Evolutionary conservation across 2,113 vertebrate species (phyloP).

Genomic region (Leucoraja erinaceus): DNA sequence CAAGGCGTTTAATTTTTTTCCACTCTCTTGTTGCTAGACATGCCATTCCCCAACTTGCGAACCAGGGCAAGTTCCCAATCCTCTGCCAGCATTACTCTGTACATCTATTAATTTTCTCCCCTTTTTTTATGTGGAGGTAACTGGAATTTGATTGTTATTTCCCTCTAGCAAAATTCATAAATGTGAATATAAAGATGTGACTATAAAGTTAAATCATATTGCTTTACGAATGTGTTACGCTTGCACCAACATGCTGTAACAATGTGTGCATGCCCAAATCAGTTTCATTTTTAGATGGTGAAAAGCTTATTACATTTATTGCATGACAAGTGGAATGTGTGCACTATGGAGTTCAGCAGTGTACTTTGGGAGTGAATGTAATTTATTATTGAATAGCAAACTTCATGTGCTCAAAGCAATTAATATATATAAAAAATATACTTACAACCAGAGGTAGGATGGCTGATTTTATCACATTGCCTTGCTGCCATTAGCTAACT

Average conservation of each 20-base stretch:
- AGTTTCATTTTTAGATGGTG: background rate
- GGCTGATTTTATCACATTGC: background rate
- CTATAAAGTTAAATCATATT: background rate
- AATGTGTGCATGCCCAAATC: background rate
- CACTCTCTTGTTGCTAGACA: background rate
- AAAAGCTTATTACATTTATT: background rate
- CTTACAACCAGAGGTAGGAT: background rate
- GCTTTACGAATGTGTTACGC: background rate
- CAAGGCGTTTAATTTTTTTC: background rate
- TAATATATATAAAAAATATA: background rate
- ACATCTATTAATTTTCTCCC: background rate
- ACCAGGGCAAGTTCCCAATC: background rate
- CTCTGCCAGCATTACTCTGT: background rate
- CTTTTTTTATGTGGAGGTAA: background rate
- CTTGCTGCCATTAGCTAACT: background rate
- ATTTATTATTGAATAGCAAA: constrained; percentile 7
- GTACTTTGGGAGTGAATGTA: background rate
- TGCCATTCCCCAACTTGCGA: background rate
- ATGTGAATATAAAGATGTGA: background rate
- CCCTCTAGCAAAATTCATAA: background rate
- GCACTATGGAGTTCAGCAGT: background rate
- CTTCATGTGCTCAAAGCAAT: background rate
- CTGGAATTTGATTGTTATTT: background rate
- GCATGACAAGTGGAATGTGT: background rate
- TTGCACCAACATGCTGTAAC: background rate